These are phyloP conservation scores for Triplophysa yarkandensis DNA, from an alignment of 2,797 vertebrate species.

Conservation along the genomic window DNA sequence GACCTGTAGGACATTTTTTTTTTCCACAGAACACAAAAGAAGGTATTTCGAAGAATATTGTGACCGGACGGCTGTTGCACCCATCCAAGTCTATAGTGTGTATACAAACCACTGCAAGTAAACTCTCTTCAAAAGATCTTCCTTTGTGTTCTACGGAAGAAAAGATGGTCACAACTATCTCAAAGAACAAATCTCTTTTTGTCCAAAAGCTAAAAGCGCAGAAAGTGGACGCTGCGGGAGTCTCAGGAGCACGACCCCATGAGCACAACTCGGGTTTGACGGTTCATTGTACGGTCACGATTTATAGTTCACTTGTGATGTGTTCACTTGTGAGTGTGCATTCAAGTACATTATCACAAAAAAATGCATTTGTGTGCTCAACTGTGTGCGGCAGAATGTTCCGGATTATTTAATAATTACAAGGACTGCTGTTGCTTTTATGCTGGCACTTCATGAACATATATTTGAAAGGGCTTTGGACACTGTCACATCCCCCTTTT, in stretches of 20 bases:
- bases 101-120: no score
- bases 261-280: neutral
- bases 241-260: neutral
- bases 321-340: conserved; percentile 8
- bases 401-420: neutral
- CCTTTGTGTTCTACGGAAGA: no score
- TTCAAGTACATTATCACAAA: conserved; percentile 4
- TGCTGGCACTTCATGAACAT: conserved; percentile 13
- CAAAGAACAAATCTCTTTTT: neutral
- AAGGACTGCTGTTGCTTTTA: conserved; percentile 5
- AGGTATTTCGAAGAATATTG: no score
- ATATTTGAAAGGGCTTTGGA: neutral
- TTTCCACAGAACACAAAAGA: no score
- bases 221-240: neutral
- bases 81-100: no score
- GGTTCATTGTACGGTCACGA: conserved; percentile 39
- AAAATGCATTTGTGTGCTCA: neutral
- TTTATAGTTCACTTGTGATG: conserved; percentile 43
- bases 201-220: no score
- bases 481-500: neutral
- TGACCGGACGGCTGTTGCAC: no score
- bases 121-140: no score
- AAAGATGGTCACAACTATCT: no score
- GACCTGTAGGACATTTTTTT: no score
- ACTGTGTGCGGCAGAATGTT: neutral